These are phyloP conservation scores for Nemotelus pantherinus DNA, from an alignment of 2,888 invertebrate genomes.

Conservation along the genomic window DNA sequence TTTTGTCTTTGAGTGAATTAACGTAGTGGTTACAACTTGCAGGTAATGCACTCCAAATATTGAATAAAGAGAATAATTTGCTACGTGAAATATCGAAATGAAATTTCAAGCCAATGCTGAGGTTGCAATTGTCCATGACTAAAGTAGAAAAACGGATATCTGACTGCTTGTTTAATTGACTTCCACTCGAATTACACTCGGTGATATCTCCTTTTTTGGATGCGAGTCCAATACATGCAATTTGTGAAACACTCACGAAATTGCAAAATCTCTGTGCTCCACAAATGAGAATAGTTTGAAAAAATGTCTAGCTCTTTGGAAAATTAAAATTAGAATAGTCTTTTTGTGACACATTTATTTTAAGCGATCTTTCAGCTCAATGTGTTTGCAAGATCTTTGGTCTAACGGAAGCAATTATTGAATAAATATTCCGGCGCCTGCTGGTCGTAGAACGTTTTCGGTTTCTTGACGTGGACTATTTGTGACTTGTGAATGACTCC, in stretches of 20 bases:
- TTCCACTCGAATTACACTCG: not conserved
- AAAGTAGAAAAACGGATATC: no score
- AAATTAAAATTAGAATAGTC: slow-evolving; percentile 10
- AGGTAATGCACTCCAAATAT: no score
- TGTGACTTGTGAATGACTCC: no score
- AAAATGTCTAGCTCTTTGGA: not conserved
- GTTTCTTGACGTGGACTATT: no score
- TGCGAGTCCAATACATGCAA: not conserved
- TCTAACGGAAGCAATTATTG: not conserved
- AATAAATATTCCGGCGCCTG: not conserved
- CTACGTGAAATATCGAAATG: no score
- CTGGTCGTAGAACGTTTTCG: slow-evolving; percentile 1
- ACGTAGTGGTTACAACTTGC: no score
- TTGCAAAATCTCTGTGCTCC: slow-evolving; percentile 22
- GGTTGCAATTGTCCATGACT: no score
- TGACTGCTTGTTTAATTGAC: not conserved
- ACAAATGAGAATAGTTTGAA: slow-evolving; percentile 18
- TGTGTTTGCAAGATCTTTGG: slow-evolving; percentile 33
- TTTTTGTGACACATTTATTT: slow-evolving; percentile 29
- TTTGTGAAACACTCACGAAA: not conserved
- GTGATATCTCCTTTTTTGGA: not conserved
- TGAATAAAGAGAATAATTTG: no score
- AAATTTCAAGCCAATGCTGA: no score
- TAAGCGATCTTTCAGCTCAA: slow-evolving; percentile 25
- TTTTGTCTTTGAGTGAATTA: no score